Conservation (phyloP, 2,113 vertebrate genomes). For the Sinosuthora webbiana region DNA sequence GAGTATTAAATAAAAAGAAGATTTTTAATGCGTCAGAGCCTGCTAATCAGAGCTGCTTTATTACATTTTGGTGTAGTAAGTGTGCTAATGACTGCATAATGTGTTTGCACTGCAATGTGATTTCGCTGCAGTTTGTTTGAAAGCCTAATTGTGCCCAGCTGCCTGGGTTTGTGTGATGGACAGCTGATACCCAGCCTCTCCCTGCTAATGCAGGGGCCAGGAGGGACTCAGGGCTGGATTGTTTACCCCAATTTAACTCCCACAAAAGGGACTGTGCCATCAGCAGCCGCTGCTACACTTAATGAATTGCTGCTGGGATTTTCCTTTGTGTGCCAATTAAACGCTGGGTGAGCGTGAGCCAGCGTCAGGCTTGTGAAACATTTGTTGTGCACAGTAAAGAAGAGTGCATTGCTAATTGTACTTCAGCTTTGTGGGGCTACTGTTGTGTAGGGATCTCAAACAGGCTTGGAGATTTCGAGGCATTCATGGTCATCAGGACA, state of each 20-base stretch:
- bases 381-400: not conserved
- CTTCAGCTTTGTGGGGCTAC: not conserved
- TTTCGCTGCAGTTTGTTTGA: conserved; percentile 19
- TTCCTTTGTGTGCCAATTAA: not conserved
- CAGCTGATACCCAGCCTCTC: not conserved
- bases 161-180: conserved; percentile 9
- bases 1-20: not conserved
- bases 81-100: conserved; percentile 54
- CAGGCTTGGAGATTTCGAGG: no score
- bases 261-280: not conserved
- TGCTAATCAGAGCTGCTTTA: conserved; percentile 22
- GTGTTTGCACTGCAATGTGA: conserved; percentile 45
- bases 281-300: not conserved
- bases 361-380: not conserved
- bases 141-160: conserved; percentile 50
- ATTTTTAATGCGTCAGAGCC: not conserved
- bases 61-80: conserved; percentile 5
- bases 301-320: not conserved
- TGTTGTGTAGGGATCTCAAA: not conserved
- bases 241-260: not conserved
- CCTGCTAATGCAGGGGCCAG: not conserved
- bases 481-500: accelerated
- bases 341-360: not conserved
- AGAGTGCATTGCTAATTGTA: not conserved
- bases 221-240: not conserved